Base-by-base conservation (phyloP, 2,113 vertebrate species). In the Plotosus lineatus region DNA sequence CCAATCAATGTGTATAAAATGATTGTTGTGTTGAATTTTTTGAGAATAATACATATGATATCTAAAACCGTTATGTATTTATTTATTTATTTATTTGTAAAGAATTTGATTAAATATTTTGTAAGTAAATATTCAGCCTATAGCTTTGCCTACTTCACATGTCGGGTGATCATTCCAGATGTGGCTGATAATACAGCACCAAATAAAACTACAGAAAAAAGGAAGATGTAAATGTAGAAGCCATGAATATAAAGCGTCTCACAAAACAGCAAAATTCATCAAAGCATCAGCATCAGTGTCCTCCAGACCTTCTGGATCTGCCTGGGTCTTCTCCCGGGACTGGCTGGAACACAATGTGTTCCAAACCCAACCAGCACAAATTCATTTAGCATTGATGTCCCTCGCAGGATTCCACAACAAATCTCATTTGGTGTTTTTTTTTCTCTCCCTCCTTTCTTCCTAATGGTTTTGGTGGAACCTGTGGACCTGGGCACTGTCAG, bases 401-500 rank as follows among this genome's bases (percentile, higher is more conserved):
- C 83, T 87, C 85, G 87, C 84, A 85, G 86, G 87, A 90, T 85
- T 88, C 85, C 82, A 81, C 83, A 88, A 65, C 90, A 90, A 94
- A 93, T 92, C 86, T 84, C 91, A 90, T 95, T 94, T 94, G 87
- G 86, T 86, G 77, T 87, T 92, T 89, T 87, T 85, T 78, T 82
- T 80, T 75, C 26, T 51, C 85, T 80, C 84, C 51, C 56, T 78
- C n/a, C 78, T 71, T 80, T 84, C 84, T 90, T 89, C 81, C 86
- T 87, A 84, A 78, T 85, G 88, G 87, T 87, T 89, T 85, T 68
- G 75, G 84, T 87, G 83, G 82, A 81, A 58, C 75, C 88, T 84
- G 83, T 85, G 75, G 84, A 91, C 85, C 93, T 95, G 94, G 85
- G 73, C 84, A 92, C 93, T 92, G 92, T 95, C 94, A 94, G 90